Evolutionary conservation across 2,113 vertebrate genomes (phyloP), one percentile per base, ranked within the genome.

Genomic region (Mustela nigripes): DNA sequence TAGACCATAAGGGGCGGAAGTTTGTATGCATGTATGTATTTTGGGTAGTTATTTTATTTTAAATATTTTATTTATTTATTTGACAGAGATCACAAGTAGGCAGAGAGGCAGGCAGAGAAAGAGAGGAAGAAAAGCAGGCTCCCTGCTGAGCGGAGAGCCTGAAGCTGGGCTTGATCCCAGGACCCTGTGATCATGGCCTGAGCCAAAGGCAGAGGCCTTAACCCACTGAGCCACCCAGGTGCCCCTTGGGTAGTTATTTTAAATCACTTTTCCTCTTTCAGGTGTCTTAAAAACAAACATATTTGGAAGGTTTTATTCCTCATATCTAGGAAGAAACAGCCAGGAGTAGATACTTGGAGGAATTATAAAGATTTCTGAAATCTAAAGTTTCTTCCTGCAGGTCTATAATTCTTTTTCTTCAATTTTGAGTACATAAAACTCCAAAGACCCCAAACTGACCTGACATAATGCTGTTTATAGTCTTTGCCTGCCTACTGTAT

Each of bases 291-390:
- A 90, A 82, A 85, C 0, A 12, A 48, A 76, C 31, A 92, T 8
- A 48, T 80, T 95, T 96, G 28, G 73, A 76, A 74, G 10, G 1
- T 76, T 95, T 98, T 90, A 67, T 16, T 94, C 22, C 22, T 50
- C 33, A 45, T 84, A 4, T 96, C 14, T 45, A 79, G 53, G 69
- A 94, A 89, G 86, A 84, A 81, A 6, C 36, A 89, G 16, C 22
- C 33, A 90, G 88, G 56, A 69, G 11, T 36, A 81, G n/a, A 50
- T 62, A 58, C 8, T 79, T 90, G 50, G 92, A 92, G n/a, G 88
- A 79, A 94, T 88, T n/a, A 82, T 82, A 81, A 90, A 48, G 63
- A 92, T 91, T 93, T 91, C 50, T 88, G 53, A 81, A 91, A 80
- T 87, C n/a, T 89, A 94, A 48, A n/a, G 76, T 74, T 82, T 96